These are phyloP conservation scores for Bombus ignitus DNA, from an alignment of 1,140 invertebrate species.

Conservation along the genomic window DNA sequence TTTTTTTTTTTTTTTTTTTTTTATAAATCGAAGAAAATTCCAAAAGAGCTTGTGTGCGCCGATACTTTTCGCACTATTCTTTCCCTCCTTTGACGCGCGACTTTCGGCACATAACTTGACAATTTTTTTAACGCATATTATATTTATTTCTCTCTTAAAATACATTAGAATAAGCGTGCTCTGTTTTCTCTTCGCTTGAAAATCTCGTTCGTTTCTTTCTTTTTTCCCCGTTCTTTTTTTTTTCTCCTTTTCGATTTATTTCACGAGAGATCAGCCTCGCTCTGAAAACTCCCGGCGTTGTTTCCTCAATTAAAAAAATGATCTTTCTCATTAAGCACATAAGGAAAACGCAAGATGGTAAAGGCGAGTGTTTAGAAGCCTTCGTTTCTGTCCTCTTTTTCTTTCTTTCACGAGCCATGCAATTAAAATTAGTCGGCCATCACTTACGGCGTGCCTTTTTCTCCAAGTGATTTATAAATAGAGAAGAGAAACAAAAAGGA, in stretches of 20 bases:
- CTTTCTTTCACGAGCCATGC: not conserved
- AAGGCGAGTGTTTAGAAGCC: too few species aligned
- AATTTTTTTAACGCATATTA: conserved; percentile 40
- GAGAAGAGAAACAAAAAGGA: not conserved
- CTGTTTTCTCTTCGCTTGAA: conserved; percentile 56
- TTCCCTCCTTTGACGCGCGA: conserved; percentile 24
- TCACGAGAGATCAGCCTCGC: not conserved
- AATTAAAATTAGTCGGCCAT: conserved; percentile 17
- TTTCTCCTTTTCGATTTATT: not conserved
- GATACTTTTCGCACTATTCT: not conserved
- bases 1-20: too few species aligned
- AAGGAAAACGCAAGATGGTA: not conserved
- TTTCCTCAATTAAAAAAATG: not conserved
- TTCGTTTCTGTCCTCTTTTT: not conserved
- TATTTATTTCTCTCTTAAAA: conserved; percentile 43
- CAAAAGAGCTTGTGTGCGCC: not conserved
- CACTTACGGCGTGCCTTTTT: conserved; percentile 57
- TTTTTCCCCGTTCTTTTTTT: not conserved
- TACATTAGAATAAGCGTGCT: conserved; percentile 34
- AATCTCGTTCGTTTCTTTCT: not conserved
- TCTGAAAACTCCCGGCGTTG: not conserved
- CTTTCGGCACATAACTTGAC: conserved; percentile 50
- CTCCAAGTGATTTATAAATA: conserved; percentile 26
- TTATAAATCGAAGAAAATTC: not conserved
- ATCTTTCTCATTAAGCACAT: not conserved